Evolutionary conservation across 2,797 vertebrate genomes (phyloP), one percentile per base, ranked within the genome.

Genomic region (Danio choprae): DNA sequence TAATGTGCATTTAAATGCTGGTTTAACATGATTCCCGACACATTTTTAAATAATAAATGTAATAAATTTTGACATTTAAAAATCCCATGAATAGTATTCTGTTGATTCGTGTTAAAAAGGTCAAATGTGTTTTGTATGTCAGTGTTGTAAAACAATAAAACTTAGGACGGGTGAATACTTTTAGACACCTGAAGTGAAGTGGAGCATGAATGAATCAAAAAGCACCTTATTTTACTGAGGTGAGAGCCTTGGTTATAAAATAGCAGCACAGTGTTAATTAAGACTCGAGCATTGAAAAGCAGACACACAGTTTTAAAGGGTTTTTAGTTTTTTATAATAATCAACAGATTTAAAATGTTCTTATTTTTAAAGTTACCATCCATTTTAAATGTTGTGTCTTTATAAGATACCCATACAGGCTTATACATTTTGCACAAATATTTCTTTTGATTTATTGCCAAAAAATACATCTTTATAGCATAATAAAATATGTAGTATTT

Each of bases 181-280:
- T 43, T 46, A 46, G 40, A 3, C 20, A 59, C n/a, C n/a, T 5
- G 13, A 62, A 50, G 10, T 62, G 43, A 62, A 62, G 4, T 9
- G 44, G 7, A 62, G 56, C 46, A 18, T 50, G 10, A 74, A 74
- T 74, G 22, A 62, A 50, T 16, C 6, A 38, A 15, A 3, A 51
- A 40, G 13, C 13, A 46, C 20, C 20, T 73, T 10, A 56, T 73
- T 73, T 59, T 73, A 18, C 15, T 62, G 29, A 63, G 58, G 44
- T 62, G 36, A 62, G 46, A 44, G 7, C 58, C 73, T 75, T 51
- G 36, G 10, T 10, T 50, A 20, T 10, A 29, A 62, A 63, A 75
- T 50, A 18, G 10, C 56, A 13, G 56, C 15, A 1, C 1, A 38
- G 11, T 62, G 43, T 74, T 74, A 64, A 55, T 55, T 77, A 67